These are phyloP conservation scores for Ciconia maguari DNA, from an alignment of 2,113 vertebrate genomes.

Conservation along the genomic window DNA sequence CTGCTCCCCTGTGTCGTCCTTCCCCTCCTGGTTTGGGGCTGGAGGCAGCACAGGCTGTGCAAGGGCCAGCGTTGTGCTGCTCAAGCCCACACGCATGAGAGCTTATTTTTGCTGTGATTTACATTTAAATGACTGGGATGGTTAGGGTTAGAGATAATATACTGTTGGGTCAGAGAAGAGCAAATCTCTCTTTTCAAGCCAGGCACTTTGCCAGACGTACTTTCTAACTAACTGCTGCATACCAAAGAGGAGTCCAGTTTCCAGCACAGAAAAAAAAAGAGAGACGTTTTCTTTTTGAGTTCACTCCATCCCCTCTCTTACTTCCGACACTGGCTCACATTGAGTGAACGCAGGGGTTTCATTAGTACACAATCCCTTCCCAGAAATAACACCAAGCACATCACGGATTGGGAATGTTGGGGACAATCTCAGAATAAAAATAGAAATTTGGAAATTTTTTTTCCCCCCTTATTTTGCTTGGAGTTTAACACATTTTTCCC, in stretches of 20 bases:
- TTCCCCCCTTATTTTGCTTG: not conserved
- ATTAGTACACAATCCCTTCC: not conserved
- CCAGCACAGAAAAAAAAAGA: not conserved
- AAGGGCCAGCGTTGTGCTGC: accelerated
- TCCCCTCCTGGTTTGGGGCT: not conserved
- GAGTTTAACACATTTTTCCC: not conserved
- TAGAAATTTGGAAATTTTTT: not conserved
- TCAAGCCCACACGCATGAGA: not conserved
- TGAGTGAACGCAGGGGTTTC: not conserved
- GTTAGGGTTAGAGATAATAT: constrained; percentile 44
- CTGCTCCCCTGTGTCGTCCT: not conserved
- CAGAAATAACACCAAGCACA: not conserved
- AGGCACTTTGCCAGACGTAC: constrained; percentile 26
- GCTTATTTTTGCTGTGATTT: constrained; percentile 33
- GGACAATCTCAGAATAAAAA: not conserved
- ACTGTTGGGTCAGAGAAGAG: constrained; percentile 36
- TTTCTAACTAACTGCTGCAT: constrained; percentile 17
- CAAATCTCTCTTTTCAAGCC: constrained; percentile 43
- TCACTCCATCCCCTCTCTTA: not conserved
- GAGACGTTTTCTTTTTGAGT: not conserved
- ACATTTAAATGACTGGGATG: constrained; percentile 34
- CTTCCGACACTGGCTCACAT: not conserved
- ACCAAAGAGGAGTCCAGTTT: constrained; percentile 14
- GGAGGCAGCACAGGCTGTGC: not conserved
- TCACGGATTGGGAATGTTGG: not conserved